Percentiles rank a stretch among this genome's conserved stretches.
Conservation (phyloP, 92 coral and sea anemone genomes). For the Blastomussa wellsi region DNA sequence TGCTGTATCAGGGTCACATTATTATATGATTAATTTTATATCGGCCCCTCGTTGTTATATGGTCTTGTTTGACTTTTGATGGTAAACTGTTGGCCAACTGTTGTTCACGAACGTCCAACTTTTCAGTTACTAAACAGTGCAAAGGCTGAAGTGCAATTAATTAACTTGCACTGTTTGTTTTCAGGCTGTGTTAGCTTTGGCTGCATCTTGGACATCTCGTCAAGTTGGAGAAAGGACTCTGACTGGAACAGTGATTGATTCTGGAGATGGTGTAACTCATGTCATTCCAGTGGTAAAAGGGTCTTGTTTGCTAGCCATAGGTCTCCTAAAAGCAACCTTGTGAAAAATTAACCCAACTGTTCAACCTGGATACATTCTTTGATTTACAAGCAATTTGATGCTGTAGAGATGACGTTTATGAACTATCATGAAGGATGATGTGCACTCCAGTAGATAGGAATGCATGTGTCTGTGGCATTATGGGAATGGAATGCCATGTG, state of each 20-base stretch:
- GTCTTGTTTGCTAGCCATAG: neutral
- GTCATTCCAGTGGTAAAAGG: slow-evolving; percentile 94
- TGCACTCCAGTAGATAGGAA: too few species aligned
- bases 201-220: slow-evolving; percentile 99
- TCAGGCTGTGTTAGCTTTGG: slow-evolving; percentile 96
- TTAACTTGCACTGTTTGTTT: neutral
- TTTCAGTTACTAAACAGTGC: neutral
- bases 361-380: too few species aligned
- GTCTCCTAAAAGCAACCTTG: neutral
- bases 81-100: too few species aligned
- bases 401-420: too few species aligned
- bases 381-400: too few species aligned
- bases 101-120: neutral
- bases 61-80: too few species aligned
- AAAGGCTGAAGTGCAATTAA: neutral
- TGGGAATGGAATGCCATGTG: too few species aligned
- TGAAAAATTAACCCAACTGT: neutral
- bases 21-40: too few species aligned
- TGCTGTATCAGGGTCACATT: too few species aligned
- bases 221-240: slow-evolving; percentile 99
- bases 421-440: too few species aligned
- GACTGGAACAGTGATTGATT: slow-evolving; percentile 96
- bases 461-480: too few species aligned
- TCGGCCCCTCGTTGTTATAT: too few species aligned
- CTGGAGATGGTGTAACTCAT: slow-evolving; percentile 99